A percentile compares a stretch with the other conserved stretches of the same genome.
phyloP scores from a whole-genome alignment of 2,113 vertebrate genomes.

The Ciconia stormi region DNA sequence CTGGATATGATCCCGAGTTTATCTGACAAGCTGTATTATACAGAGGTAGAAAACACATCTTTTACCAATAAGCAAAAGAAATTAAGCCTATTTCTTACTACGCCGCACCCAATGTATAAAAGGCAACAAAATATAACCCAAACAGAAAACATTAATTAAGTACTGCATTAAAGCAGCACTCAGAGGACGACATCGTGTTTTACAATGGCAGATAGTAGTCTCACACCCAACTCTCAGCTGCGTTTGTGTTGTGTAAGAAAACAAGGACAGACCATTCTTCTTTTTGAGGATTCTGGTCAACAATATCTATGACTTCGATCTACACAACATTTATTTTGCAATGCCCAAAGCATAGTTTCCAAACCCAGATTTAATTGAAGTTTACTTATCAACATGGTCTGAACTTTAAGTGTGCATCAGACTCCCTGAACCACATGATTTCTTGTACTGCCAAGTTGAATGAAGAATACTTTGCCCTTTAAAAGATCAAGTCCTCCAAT shows the following conservation, averaged over 20 bases:
- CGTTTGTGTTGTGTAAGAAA: not conserved
- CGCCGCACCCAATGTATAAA: not conserved
- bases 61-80: not conserved
- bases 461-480: not conserved
- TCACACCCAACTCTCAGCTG: not conserved
- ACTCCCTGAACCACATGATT: not conserved
- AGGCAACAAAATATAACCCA: not conserved
- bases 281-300: not conserved
- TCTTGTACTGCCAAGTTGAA: not conserved
- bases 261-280: not conserved
- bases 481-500: no score
- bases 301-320: not conserved
- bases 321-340: not conserved
- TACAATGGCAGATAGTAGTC: not conserved
- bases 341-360: not conserved
- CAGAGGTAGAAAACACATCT: not conserved
- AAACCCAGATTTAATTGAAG: not conserved
- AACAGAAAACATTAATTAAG: not conserved
- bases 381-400: not conserved
- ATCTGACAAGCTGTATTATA: not conserved
- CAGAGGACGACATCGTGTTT: not conserved
- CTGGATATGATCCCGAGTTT: not conserved
- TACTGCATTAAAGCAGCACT: not conserved
- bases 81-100: not conserved
- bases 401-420: not conserved